Base-by-base conservation (phyloP, 2,888 invertebrate genomes). In the Automeris io region DNA sequence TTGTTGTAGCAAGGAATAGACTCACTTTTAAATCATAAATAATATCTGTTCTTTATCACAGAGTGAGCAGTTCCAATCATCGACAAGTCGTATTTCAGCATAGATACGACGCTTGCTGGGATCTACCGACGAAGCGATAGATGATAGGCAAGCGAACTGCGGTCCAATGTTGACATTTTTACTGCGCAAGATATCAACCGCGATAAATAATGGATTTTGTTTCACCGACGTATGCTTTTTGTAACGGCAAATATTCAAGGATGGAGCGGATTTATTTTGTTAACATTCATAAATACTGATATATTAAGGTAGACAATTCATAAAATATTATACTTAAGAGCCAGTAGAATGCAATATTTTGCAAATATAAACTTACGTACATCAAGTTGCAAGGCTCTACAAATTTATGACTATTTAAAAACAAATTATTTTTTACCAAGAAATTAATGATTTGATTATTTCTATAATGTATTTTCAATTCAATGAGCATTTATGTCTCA, bases 141-240 rank as follows among this genome's bases (percentile, higher is more conserved):
- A 51, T 51, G 47, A 42, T 53, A 60, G 70, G 70, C 70, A 72
- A 65, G 59, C 61, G 57, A 57, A 55, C 57, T 54, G 52, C 58
- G 61, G 51, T 61, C 60, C 54, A 58, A 62, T 68, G 77, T 64
- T 74, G 80, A 80, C 79, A 72, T 75, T 77, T 82, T 82, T 81
- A 82, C 66, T 60, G 72, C 68, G 39, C 46, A 47, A 68, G 74
- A 77, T 81, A 80, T 70, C 66, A 61, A 49, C 46, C 45, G 45
- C 59, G 56, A 75, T 78, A 78, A 79, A 80, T 73, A 65, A 65
- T 41, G 56, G 64, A 58, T 63, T 68, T 58, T 54, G 57, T 58
- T 53, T 50, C 57, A 22, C 31, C 31, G 18, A 18, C 23, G 32
- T 16, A 8, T n/a, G n/a, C n/a, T n/a, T n/a, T n/a, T n/a, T n/a